These are phyloP conservation scores for Buathra laborator DNA, from an alignment of 2,888 invertebrate species.

Conservation along the genomic window DNA sequence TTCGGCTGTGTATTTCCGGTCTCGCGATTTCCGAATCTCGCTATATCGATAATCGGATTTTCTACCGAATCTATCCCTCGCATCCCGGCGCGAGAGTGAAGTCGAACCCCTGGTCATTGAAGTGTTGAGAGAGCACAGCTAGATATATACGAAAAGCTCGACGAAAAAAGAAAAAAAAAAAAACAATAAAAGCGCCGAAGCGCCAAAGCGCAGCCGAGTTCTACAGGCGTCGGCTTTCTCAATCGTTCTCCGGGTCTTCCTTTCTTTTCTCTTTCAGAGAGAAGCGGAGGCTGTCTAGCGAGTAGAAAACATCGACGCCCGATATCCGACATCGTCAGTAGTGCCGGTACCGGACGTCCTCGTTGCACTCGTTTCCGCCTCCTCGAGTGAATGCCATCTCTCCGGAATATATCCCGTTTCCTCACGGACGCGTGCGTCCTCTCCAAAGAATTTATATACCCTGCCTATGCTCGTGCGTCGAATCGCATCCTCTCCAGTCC, in stretches of 20 bases:
- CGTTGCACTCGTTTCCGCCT: constrained; percentile 66
- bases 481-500: constrained; percentile 25
- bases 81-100: constrained; percentile 13
- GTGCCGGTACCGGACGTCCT: constrained; percentile 60
- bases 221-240: constrained; percentile 18
- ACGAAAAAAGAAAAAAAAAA: constrained; percentile 4
- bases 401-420: constrained; percentile 56
- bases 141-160: constrained; percentile 10
- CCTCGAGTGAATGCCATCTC: constrained; percentile 28
- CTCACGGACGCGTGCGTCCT: constrained; percentile 51
- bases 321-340: constrained; percentile 65
- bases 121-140: constrained; percentile 34
- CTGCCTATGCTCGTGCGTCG: constrained; percentile 31
- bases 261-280: background rate
- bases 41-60: constrained; percentile 78
- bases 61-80: constrained; percentile 59
- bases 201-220: constrained; percentile 36
- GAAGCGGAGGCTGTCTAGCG: constrained; percentile 1
- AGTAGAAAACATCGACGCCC: constrained; percentile 68
- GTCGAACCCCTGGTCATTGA: background rate
- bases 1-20: constrained; percentile 75
- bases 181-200: constrained; percentile 35
- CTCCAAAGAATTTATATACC: constrained; percentile 57
- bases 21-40: constrained; percentile 69
- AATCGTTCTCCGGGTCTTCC: background rate